These are phyloP conservation scores for Paralichthys olivaceus DNA, from an alignment of 2,113 vertebrate genomes.

Conservation along the genomic window DNA sequence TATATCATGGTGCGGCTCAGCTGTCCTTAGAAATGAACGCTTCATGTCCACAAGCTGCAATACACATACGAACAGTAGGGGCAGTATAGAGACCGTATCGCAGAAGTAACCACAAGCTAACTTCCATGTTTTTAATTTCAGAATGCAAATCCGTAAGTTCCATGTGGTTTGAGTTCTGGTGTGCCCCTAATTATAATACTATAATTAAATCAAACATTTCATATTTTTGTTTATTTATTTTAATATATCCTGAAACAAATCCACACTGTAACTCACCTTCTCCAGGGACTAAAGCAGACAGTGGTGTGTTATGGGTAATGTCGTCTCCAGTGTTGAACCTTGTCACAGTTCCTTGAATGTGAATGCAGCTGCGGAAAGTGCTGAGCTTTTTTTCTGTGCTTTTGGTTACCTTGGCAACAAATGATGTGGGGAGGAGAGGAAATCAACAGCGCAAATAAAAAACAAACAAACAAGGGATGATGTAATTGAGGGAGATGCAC, in stretches of 20 bases:
- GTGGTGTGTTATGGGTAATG: conserved; percentile 52
- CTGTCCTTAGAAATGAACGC: too few species aligned
- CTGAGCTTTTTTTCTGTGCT: conserved; percentile 87
- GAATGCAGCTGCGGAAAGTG: conserved; percentile 75
- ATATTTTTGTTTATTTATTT: too few species aligned
- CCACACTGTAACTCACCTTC: conserved; percentile 57
- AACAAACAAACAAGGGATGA: conserved; percentile 52
- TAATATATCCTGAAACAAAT: too few species aligned
- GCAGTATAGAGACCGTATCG: too few species aligned
- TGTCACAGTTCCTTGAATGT: conserved; percentile 69
- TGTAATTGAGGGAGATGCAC: conserved; percentile 47
- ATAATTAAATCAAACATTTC: not conserved
- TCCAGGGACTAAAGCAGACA: not conserved
- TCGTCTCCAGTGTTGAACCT: conserved; percentile 89
- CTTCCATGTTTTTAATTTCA: too few species aligned
- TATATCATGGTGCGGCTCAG: too few species aligned
- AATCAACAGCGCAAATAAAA: conserved; percentile 39
- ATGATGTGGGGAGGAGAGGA: conserved; percentile 76
- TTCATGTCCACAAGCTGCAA: too few species aligned
- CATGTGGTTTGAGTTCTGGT: too few species aligned
- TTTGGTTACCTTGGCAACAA: conserved; percentile 89
- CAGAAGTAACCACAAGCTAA: too few species aligned
- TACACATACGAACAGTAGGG: too few species aligned
- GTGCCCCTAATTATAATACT: too few species aligned
- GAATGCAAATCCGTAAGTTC: too few species aligned